Conservation (phyloP, 2,888 invertebrate species). For the Torymus tubicola region DNA sequence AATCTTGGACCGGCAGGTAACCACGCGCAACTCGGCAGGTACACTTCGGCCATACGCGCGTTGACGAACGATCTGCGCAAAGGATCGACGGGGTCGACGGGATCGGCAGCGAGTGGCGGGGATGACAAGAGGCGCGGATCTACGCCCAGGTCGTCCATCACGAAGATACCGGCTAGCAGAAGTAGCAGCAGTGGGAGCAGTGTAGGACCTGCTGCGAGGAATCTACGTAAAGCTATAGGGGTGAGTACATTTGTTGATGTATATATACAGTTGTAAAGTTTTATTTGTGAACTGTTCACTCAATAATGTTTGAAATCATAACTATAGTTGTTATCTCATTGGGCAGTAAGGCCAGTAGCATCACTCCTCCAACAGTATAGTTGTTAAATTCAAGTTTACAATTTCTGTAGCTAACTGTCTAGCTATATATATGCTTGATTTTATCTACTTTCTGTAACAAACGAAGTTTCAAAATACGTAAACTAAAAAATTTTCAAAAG, state of each 20-base stretch:
- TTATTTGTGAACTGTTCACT: no score
- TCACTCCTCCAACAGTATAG: no score
- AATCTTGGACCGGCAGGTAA: conserved; percentile 78
- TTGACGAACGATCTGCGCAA: conserved; percentile 74
- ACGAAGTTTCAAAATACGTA: no score
- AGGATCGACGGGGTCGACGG: conserved; percentile 58
- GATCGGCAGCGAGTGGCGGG: conserved; percentile 9
- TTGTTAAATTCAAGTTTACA: no score
- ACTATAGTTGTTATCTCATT: no score
- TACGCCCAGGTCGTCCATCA: conserved; percentile 65
- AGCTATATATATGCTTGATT: no score
- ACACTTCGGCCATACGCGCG: conserved; percentile 77
- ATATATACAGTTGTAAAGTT: no score
- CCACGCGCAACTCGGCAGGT: conserved; percentile 77
- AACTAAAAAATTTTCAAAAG: no score
- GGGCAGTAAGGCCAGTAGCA: no score
- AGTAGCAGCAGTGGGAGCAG: conserved; percentile 81
- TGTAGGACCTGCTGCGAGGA: conserved; percentile 77
- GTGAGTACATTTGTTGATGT: conserved; percentile 47
- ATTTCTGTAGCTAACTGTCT: no score
- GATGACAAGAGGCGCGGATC: conserved; percentile 69
- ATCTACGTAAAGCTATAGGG: conserved; percentile 64
- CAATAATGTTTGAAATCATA: no score
- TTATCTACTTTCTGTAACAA: no score
- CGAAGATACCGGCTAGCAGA: conserved; percentile 79